Base-by-base conservation (phyloP, 2,888 invertebrate genomes). In the Macrophya annulata region DNA sequence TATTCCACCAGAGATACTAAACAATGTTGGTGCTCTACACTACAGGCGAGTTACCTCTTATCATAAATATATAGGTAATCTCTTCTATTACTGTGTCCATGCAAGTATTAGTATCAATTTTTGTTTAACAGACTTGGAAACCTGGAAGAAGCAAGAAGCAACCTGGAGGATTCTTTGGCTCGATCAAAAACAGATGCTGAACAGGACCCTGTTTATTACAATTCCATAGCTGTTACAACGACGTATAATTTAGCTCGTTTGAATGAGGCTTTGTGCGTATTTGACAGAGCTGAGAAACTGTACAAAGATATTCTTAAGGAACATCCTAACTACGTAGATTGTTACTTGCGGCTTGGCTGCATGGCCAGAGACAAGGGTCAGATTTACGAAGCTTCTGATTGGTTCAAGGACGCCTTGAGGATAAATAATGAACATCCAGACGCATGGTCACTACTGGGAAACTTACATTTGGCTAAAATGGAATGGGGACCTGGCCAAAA, bases 281-380 rank as follows among this genome's bases (percentile, higher is more conserved):
- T 97, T 93, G 99, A 99, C 92, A 97, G 98, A 90, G 99, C 99
- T 0, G 99, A 99, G 93, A 98, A 97, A 93, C 94, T 99, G 0
- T 99, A 99, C 94, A 99, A 99, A 93, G 98, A 98, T 90, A 99
- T 99, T 90, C 94, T 99, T 84, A 97, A 98, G 92, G 98, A 99
- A 90, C 99, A 99, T 96, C 99, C 99, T 0, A 99, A 99, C 93
- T 99, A 99, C 92, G 97, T 99, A 40, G 99, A 99, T 92, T 99
- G 99, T 91, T 97, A 97, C 93, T 94, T 97, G 86, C 95, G 95
- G 94, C 94, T 99, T 79, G 99, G 99, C 0, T 99, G 99, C 91
- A 99, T 99, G 98, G 99, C 99, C 0, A 95, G 99, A 88, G 99
- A 99, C 92, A 98, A 99, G 90, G 99, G 99, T n/a, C 98, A 99